Conservation (phyloP, 2,797 vertebrate species). For the Tarsius wallacei region DNA sequence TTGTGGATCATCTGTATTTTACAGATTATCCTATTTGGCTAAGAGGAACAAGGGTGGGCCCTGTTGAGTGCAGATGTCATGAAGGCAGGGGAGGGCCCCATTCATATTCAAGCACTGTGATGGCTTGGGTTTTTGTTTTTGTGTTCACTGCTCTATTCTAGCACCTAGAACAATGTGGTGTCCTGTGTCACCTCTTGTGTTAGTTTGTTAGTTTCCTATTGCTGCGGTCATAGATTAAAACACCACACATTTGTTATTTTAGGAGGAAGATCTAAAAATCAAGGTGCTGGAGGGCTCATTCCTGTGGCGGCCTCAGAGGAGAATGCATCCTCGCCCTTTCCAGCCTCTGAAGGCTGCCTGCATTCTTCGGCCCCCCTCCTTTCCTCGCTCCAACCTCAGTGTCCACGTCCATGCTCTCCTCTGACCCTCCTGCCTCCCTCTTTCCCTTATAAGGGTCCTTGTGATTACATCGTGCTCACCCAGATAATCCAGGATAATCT, state of each 20-base stretch:
- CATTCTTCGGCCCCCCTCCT: not conserved
- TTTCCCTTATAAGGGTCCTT: conserved; percentile 47
- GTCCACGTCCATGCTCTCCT: not conserved
- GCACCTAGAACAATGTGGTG: not conserved
- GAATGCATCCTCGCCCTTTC: not conserved
- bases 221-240: not conserved
- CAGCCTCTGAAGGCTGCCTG: not conserved
- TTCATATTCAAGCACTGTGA: not conserved
- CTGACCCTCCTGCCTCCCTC: not conserved
- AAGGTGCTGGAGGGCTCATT: not conserved
- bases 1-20: not conserved
- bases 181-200: not conserved
- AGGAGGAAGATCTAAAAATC: not conserved
- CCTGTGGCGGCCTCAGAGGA: not conserved
- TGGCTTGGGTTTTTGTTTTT: not conserved
- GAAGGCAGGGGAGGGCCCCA: not conserved
- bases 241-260: not conserved
- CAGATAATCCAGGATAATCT: conserved; percentile 68
- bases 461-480: not conserved
- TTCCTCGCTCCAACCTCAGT: not conserved
- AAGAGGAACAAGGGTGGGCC: not conserved
- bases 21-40: not conserved
- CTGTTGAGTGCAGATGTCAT: not conserved
- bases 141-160: not conserved
- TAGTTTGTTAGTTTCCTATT: not conserved